Conservation (phyloP, 2,888 invertebrate genomes). For the Pasiphila rectangulata region DNA sequence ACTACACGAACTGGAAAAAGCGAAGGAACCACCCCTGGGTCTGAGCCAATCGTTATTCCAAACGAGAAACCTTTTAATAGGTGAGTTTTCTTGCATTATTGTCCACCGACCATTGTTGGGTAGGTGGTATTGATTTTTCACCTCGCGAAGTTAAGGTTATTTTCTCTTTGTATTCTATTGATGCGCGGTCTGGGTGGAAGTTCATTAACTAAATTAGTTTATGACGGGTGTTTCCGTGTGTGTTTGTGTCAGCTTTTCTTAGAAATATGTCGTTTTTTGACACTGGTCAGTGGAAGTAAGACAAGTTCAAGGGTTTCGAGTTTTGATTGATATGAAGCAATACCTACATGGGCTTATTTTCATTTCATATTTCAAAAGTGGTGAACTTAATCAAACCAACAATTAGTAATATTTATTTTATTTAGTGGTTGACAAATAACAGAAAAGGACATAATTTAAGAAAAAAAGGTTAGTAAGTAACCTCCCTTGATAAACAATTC, state of each 20-base stretch:
- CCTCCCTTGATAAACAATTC: too few species aligned
- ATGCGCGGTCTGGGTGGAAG: slow-evolving; percentile 51
- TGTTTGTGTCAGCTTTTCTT: slow-evolving; percentile 60
- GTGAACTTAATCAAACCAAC: too few species aligned
- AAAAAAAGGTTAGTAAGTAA: too few species aligned
- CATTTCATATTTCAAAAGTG: too few species aligned
- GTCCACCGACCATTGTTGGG: slow-evolving; percentile 56
- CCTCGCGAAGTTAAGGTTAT: slow-evolving; percentile 70
- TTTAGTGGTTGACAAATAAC: too few species aligned
- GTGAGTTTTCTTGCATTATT: slow-evolving; percentile 54
- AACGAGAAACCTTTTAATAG: slow-evolving; percentile 67
- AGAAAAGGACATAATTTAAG: too few species aligned
- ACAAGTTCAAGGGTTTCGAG: too few species aligned
- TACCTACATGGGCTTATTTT: too few species aligned
- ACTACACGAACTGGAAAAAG: slow-evolving; percentile 68
- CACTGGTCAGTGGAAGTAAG: slow-evolving; percentile 21
- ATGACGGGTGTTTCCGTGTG: slow-evolving; percentile 46
- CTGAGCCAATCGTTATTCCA: slow-evolving; percentile 69
- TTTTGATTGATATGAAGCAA: too few species aligned
- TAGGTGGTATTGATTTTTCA: slow-evolving; percentile 73
- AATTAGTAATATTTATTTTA: too few species aligned
- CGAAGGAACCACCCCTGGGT: slow-evolving; percentile 70
- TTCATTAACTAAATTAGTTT: slow-evolving; percentile 62
- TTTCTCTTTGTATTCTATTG: slow-evolving; percentile 64
- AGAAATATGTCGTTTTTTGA: slow-evolving; percentile 50